Percentiles rank a stretch among this genome's conserved stretches.
Evolutionary conservation across 2,113 vertebrate genomes (phyloP).

Genomic region (cattle (Bos taurus)): ARS-UCD2.0 NC_037329.1:17407501-17408000

Average conservation of each 20-base stretch:
- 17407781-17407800: background rate
- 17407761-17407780: background rate
- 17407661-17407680: slow-evolving; percentile 25
- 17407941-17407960: background rate
- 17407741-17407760: background rate
- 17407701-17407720: background rate
- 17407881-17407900: background rate
- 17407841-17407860: slow-evolving; percentile 34
- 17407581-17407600: slow-evolving; percentile 19
- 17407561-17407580: background rate
- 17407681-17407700: slow-evolving; percentile 6
- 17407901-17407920: slow-evolving; percentile 38
- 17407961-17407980: background rate
- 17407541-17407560: slow-evolving; percentile 42
- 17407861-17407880: slow-evolving; percentile 9
- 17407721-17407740: background rate
- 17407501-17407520: background rate
- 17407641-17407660: slow-evolving; percentile 3
- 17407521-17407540: slow-evolving; percentile 60
- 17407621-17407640: background rate
- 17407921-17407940: background rate
- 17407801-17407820: slow-evolving; percentile 27
- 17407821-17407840: slow-evolving; percentile 3
- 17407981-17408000: background rate
- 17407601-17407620: slow-evolving; percentile 27